Base-by-base conservation (phyloP, 2,797 vertebrate species). In the Poecilia picta region DNA sequence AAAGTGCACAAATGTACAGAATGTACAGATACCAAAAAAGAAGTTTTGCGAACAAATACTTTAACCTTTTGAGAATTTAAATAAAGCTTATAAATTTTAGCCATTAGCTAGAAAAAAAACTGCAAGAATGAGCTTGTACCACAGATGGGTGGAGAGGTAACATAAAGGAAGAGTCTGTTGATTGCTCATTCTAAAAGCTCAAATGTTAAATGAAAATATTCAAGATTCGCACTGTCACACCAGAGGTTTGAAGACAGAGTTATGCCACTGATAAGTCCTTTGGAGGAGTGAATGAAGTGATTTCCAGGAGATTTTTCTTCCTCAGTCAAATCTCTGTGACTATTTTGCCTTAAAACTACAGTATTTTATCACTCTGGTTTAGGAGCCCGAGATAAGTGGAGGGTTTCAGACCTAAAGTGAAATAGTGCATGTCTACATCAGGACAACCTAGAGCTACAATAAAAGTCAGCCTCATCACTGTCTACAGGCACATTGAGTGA, bases 401-500 rank as follows among this genome's bases (percentile, higher is more conserved):
- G 43, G 70, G 66, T 43, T 64, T 76, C 20, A 11, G 66, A 73
- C 78, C 64, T 2, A 62, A 80, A 28, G 53, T 79, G 81, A 62
- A 62, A 46, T 53, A 41, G 74, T 1, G n/a, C 70, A 64, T 39
- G 43, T 83, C 74, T 85, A 74, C 78, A 81, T 84, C 77, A 82
- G 78, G 71, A 87, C 85, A 91, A 92, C 91, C 91, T 93, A 89
- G 87, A 81, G 84, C 78, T 39, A 84, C 88, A 92, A 92, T 92
- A 94, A 92, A 88, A 94, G 93, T 92, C 89, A 94, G 89, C 75
- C 89, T 81, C 11, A 83, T 95, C 90, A 92, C 83, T 90, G 92
- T 93, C 93, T 87, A 55, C 80, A 88, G 83, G 87, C 87, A 72
- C 84, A 94, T 84, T 80, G 87, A 82, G 75, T 53, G 6, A 86